Base-by-base conservation (phyloP, 1,140 invertebrate genomes). In the Drosophila punjabiensis region DNA sequence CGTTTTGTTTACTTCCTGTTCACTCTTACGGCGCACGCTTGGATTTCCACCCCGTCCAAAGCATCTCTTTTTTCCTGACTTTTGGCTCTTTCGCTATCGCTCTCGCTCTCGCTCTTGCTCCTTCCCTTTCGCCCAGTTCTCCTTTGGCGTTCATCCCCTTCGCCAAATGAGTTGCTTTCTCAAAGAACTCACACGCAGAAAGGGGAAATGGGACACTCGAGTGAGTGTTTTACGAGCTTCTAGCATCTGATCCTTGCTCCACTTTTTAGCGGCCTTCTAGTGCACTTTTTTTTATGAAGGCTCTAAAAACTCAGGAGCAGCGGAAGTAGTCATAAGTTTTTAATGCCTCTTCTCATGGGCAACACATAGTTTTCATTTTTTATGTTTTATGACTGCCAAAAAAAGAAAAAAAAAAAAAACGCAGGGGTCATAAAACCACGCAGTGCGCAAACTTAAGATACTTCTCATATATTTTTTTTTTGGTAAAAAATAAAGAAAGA, bases 21-120 rank as follows among this genome's bases (percentile, higher is more conserved):
- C 73, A 74, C 86, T 85, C 78, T 52, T 76, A 89, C 75, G 52
- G 85, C 85, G 85, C 85, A 89, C 86, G 85, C 85, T 90, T 86
- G 79, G 55, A 55, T 61, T 69, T 66, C 74, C 60, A 70, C 71
- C 64, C 79, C 71, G 32, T 59, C 45, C 41, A 33, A n/a, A 16
- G 14, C 52, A 70, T 79, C 76, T 82, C 65, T 83, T 82, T 83
- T 82, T 83, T 47, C 37, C 11, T 82, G 85, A 89, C 81, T 89
- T 81, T 84, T 84, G 85, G 62, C 74, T 74, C 67, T 76, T 83
- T 84, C 69, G 62, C 65, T 89, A 78, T 76, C 56, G 43, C 77
- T 78, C 59, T 24, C 24, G 24, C 24, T 24, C 24, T 24, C 24
- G 62, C 65, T 89, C 81, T 76, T 52, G 43, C 77, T 78, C 59